Evolutionary conservation across 2,888 invertebrate species (phyloP).

Genomic region (Calameuta filiformis): DNA sequence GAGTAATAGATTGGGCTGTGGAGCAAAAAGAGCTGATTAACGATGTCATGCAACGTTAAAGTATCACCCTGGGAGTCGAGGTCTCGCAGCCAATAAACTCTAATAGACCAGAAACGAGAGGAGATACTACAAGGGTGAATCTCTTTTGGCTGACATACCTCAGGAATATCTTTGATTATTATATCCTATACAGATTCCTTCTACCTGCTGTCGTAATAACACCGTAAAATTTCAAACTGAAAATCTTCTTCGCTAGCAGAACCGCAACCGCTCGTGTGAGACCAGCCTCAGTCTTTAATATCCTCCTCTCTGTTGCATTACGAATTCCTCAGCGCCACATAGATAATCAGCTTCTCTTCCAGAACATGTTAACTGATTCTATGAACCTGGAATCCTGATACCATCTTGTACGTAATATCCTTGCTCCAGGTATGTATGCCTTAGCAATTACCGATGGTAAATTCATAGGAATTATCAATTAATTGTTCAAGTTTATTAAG

Average conservation of each 20-base stretch:
- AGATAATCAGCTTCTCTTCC: neutral
- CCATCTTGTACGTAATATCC: neutral
- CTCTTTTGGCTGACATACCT: neutral
- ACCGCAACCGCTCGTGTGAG: neutral
- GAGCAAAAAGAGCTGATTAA: neutral
- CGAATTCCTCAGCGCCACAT: neutral
- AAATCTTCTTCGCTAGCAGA: neutral
- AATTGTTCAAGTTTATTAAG: too few relatives aligned
- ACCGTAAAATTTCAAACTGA: neutral
- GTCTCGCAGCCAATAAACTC: neutral
- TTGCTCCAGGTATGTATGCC: neutral
- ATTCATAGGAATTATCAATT: too few relatives aligned
- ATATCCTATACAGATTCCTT: neutral
- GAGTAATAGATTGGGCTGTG: neutral
- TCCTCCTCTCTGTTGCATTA: neutral
- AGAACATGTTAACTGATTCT: neutral
- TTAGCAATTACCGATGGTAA: too few relatives aligned
- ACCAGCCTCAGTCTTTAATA: neutral
- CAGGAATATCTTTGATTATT: neutral
- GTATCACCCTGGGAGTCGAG: neutral
- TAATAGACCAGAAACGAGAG: neutral
- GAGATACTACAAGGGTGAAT: neutral
- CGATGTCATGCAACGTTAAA: neutral
- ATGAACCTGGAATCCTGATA: neutral
- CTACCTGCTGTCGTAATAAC: neutral